A percentile compares a stretch with the other conserved stretches of the same genome.
Evolutionary conservation across 2,113 vertebrate genomes (phyloP).

Genomic region (Myiagra hebetior): DNA sequence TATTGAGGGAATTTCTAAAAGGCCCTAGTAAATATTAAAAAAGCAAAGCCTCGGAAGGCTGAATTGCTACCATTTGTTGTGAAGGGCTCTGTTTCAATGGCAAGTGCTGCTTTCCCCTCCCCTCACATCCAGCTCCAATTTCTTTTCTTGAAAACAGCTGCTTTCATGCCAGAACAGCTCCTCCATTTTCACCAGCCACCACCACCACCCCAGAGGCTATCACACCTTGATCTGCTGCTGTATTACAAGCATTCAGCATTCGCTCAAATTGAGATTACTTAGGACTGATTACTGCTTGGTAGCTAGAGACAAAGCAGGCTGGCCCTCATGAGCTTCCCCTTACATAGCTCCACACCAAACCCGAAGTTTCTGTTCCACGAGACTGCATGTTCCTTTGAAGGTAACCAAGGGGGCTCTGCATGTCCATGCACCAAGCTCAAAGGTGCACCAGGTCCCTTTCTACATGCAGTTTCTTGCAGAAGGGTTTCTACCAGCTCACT

Average conservation of each 20-base stretch:
- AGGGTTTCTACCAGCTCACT: not conserved
- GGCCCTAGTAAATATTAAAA: not conserved
- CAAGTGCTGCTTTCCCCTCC: not conserved
- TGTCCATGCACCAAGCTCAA: not conserved
- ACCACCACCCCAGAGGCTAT: not conserved
- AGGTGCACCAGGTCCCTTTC: not conserved
- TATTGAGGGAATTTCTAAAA: not conserved
- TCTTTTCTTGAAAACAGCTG: conserved; percentile 6
- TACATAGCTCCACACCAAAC: not conserved
- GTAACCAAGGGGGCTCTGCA: not conserved
- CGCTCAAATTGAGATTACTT: not conserved
- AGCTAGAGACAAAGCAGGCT: not conserved
- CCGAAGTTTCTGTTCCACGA: not conserved
- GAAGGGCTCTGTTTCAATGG: not conserved
- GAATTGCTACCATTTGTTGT: not conserved
- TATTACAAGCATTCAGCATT: not conserved
- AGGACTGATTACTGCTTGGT: not conserved
- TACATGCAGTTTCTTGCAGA: not conserved
- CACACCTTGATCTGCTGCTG: not conserved
- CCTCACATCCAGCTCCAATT: not conserved
- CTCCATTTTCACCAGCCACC: not conserved
- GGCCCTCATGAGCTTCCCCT: not conserved
- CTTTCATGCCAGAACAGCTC: not conserved
- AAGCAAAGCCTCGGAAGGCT: not conserved
- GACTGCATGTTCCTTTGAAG: not conserved